Percentiles rank a stretch among this genome's conserved stretches.
Evolutionary conservation across 2,113 vertebrate species (phyloP).

Genomic region (Tamias sibiricus): DNA sequence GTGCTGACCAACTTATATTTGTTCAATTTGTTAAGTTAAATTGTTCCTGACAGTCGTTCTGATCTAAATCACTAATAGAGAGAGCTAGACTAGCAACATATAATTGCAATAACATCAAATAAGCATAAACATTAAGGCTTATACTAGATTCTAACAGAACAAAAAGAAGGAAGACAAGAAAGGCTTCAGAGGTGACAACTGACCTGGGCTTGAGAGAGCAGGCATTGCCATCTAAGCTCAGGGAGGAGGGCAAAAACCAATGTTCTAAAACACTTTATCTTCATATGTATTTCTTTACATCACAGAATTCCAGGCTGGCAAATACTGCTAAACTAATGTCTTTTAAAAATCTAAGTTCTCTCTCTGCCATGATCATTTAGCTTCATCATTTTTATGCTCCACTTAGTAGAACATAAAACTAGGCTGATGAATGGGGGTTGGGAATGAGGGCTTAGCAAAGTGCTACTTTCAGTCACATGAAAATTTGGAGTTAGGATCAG

Average conservation of each 20-base stretch:
- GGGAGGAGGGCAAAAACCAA: neutral
- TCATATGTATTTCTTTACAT: neutral
- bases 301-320: neutral
- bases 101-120: neutral
- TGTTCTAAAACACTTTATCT: neutral
- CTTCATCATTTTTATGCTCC: conserved; percentile 55
- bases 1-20: neutral
- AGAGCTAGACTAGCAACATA: neutral
- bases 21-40: conserved; percentile 31
- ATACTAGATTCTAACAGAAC: neutral
- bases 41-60: neutral
- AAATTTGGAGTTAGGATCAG: conserved; percentile 40
- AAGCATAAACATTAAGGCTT: neutral
- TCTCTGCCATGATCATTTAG: conserved; percentile 31
- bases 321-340: conserved; percentile 6
- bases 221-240: neutral
- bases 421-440: conserved; percentile 49
- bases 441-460: conserved; percentile 43
- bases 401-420: conserved; percentile 39
- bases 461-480: conserved; percentile 54
- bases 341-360: neutral
- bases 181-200: neutral
- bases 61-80: neutral
- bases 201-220: neutral
- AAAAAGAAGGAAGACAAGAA: neutral